phyloP scores from a whole-genome alignment of 2,888 invertebrate genomes.

The Odontocerum albicorne region DNA sequence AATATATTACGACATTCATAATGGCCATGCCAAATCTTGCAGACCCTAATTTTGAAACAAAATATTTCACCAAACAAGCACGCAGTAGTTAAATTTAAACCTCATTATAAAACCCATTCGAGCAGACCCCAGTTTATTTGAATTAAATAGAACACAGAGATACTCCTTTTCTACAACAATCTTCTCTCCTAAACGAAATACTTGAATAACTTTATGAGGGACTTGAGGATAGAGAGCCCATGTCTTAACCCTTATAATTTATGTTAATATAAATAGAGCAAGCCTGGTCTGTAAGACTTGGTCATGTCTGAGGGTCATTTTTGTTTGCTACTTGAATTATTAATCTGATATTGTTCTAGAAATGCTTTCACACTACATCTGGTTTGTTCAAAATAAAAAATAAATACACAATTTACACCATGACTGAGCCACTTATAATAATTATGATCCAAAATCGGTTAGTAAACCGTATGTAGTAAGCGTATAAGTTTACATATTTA shows the following conservation, averaged over 20 bases:
- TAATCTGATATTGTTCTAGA: background rate
- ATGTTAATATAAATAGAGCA: conserved; percentile 31
- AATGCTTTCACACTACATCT: background rate
- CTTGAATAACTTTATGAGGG: background rate
- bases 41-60: conserved; percentile 10
- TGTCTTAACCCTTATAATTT: conserved; percentile 29
- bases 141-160: background rate
- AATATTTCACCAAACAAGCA: too few species aligned
- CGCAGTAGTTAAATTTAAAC: background rate
- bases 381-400: too few species aligned
- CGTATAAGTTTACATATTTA: too few species aligned
- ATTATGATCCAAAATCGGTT: too few species aligned
- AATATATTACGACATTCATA: conserved; percentile 34
- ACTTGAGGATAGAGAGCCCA: conserved; percentile 4
- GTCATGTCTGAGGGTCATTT: conserved; percentile 16
- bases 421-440: too few species aligned
- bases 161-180: background rate
- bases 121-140: too few species aligned
- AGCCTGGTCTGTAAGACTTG: conserved; percentile 12
- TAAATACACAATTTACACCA: too few species aligned
- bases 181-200: background rate
- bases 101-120: too few species aligned
- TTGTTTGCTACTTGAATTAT: conserved; percentile 13
- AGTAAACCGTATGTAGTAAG: too few species aligned
- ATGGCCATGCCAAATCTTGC: conserved; percentile 25